Conservation (phyloP, 2,888 invertebrate species). For the Euplagia quadripunctaria region DNA sequence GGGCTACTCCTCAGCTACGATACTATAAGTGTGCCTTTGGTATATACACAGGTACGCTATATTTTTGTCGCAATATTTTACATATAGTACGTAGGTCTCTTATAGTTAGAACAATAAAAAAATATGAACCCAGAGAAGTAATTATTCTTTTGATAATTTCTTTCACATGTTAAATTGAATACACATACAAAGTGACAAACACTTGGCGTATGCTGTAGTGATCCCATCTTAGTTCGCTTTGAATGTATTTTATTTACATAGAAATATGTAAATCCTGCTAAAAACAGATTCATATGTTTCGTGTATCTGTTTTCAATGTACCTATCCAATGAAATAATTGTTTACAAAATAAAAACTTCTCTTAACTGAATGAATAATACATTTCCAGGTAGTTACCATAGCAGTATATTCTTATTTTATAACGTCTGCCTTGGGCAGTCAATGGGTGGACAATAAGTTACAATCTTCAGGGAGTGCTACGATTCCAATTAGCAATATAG, state of each 20-base stretch:
- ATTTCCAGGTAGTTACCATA: conserved; percentile 92
- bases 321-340: neutral
- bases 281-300: neutral
- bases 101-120: neutral
- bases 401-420: conserved; percentile 97
- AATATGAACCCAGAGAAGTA: neutral
- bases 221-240: no score
- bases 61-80: conserved; percentile 2
- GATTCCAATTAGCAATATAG: conserved; percentile 88
- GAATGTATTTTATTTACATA: no score
- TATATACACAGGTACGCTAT: conserved; percentile 91
- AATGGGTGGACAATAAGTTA: conserved; percentile 91
- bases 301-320: neutral
- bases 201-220: neutral
- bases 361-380: neutral
- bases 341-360: neutral
- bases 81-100: neutral
- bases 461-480: conserved; percentile 59
- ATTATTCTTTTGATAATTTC: neutral
- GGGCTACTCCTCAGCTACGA: conserved; percentile 92
- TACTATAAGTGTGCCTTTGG: conserved; percentile 93
- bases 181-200: neutral
- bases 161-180: neutral
- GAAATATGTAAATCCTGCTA: no score
- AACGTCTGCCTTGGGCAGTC: conserved; percentile 95